Conservation (phyloP, 2,888 invertebrate species). For the Scelioninae gen. 1 region DNA sequence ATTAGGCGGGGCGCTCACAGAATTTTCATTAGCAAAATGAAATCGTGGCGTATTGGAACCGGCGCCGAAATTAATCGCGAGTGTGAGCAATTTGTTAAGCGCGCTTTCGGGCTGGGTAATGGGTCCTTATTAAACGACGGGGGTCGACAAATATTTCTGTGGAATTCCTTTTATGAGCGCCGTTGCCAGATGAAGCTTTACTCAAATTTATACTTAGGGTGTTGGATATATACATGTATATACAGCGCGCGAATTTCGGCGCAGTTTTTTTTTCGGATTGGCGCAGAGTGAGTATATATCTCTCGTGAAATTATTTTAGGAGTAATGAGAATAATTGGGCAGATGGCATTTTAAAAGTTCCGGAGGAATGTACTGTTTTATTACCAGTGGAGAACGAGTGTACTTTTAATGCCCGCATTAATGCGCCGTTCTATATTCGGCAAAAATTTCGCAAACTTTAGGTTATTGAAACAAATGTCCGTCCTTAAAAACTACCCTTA, state of each 20-base stretch:
- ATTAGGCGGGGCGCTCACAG: conserved; percentile 26
- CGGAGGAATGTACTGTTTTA: conserved; percentile 49
- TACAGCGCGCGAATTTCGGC: conserved; percentile 7
- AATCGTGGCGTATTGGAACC: conserved; percentile 51
- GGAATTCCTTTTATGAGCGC: conserved; percentile 64
- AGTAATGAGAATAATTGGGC: conserved; percentile 52
- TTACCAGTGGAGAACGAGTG: conserved; percentile 18
- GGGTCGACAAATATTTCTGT: conserved; percentile 59
- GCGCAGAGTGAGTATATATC: conserved; percentile 21
- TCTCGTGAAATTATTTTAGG: conserved; percentile 50
- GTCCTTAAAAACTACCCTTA: not conserved
- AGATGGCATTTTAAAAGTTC: conserved; percentile 48
- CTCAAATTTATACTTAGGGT: conserved; percentile 47
- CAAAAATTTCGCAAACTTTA: conserved; percentile 29
- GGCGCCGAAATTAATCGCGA: conserved; percentile 46
- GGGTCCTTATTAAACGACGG: conserved; percentile 57
- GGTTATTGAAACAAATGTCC: conserved; percentile 41
- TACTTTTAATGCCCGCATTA: conserved; percentile 39
- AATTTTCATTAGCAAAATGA: conserved; percentile 64
- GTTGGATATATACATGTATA: conserved; percentile 26
- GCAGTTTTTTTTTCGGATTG: conserved; percentile 26
- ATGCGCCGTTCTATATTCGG: conserved; percentile 15
- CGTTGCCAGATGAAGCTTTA: conserved; percentile 50
- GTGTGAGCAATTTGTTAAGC: conserved; percentile 45
- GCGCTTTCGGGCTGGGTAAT: conserved; percentile 45